phyloP scores from a whole-genome alignment of 2,797 vertebrate species.

The Pantherophis alleghaniensis region DNA sequence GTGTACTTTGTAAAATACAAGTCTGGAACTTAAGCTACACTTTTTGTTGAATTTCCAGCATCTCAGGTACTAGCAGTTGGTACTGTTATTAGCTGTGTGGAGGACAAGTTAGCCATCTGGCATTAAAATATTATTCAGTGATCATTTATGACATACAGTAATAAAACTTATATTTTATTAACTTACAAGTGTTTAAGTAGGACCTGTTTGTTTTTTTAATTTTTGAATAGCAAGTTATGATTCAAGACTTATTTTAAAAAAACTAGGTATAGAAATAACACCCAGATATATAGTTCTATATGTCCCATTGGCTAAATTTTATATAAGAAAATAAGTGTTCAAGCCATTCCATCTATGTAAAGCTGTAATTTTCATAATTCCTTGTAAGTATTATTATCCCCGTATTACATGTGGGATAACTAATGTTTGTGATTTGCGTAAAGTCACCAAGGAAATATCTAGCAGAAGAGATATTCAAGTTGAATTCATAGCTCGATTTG shows the following conservation, averaged over 20 bases:
- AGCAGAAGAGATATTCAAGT: background rate
- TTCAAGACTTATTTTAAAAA: background rate
- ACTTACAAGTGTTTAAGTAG: background rate
- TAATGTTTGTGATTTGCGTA: background rate
- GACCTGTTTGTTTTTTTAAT: background rate
- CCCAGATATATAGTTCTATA: background rate
- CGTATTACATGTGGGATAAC: background rate
- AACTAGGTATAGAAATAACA: background rate
- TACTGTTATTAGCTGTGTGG: background rate
- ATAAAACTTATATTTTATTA: background rate
- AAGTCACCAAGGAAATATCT: background rate
- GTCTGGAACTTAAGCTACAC: background rate
- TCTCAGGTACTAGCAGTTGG: background rate
- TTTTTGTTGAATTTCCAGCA: background rate
- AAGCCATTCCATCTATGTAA: background rate
- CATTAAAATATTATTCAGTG: background rate
- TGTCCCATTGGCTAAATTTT: background rate
- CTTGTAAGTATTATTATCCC: background rate
- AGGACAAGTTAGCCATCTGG: background rate
- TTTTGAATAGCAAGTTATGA: background rate
- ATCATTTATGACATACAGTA: background rate
- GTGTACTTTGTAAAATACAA: background rate
- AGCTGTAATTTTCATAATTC: background rate
- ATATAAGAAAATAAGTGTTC: background rate
- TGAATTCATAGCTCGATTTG: background rate